Base-by-base conservation (phyloP, 2,113 vertebrate species). In the Oplegnathus fasciatus region DNA sequence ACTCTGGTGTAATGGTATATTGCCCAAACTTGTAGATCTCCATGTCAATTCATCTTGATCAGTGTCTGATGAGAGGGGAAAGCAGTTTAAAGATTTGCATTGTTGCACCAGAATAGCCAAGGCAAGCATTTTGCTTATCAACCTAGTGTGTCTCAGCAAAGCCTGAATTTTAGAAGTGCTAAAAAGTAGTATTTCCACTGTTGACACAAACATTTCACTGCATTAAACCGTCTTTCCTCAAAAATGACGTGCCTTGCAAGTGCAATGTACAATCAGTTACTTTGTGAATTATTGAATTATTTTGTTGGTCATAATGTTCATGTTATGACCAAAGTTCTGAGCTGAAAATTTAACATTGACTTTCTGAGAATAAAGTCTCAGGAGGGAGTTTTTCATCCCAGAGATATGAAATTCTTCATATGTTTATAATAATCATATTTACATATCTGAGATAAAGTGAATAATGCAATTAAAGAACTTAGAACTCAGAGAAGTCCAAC, bases 31-130 rank as follows among this genome's bases (percentile, higher is more conserved):
- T 78, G 28, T 42, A 48, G 77, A 54, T 37, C 17, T 58, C 62
- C 37, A 78, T 26, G 17, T 66, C 65, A 66, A 20, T 77, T 67
- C 26, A 42, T 61, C 50, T 65, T 6, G 32, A 78, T 24, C 20
- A 67, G 68, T 44, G 22, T 71, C 65, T 73, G 77, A 71, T 0
- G 32, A 70, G 57, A 54, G 9, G 3, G 68, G 42, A 18, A 52
- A 66, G 55, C 37, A 15, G 44, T 58, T 69, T 28, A 2, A 67
- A 60, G n/a, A 11, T 60, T 32, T 42, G 30, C 34, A 32, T 32
- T 46, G n/a, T 20, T 75, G 71, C 40, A 73, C 11, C 42, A 37
- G 2, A 30, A 30, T 22, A 68, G 18, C 10, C 26, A 44, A 55
- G 28, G 28, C 28, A 32, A 32, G 4, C 20, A 30, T 20, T 32